Conservation (phyloP, 2,797 vertebrate species). For the Brotogeris chrysoptera region DNA sequence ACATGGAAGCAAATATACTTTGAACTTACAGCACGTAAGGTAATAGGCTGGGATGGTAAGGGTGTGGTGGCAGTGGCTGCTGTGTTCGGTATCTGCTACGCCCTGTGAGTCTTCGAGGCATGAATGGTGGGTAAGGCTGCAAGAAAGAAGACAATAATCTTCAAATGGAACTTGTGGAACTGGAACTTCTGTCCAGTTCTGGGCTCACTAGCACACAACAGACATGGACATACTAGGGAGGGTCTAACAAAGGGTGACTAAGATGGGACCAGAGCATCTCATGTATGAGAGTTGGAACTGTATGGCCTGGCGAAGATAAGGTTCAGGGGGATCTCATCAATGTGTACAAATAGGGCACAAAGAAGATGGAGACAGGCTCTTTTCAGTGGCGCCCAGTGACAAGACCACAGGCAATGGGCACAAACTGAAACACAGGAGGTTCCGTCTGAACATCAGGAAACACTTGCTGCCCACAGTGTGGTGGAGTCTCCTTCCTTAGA, state of each 20-base stretch:
- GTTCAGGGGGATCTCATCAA: background rate
- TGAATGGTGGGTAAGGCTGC: conserved; percentile 93
- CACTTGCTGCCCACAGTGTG: background rate
- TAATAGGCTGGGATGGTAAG: conserved; percentile 95
- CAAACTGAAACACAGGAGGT: conserved; percentile 3
- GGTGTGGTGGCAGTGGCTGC: conserved; percentile 89
- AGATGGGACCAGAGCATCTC: background rate
- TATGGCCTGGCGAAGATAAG: background rate
- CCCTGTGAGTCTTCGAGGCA: conserved; percentile 91
- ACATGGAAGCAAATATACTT: conserved; percentile 24
- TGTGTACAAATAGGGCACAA: background rate
- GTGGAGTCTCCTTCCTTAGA: background rate
- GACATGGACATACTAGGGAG: background rate
- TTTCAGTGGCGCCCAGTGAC: background rate
- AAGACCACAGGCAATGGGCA: background rate
- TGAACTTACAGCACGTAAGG: conserved; percentile 95
- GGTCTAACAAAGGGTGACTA: background rate
- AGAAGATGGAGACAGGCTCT: background rate
- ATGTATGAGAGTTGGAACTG: background rate
- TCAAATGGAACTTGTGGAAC: background rate
- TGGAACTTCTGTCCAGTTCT: background rate
- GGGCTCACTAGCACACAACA: background rate
- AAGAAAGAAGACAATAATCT: conserved; percentile 40
- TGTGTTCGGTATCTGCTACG: conserved; percentile 92
- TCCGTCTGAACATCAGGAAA: background rate